These are phyloP conservation scores for Eurois occulta DNA, from an alignment of 2,888 invertebrate genomes.

Conservation along the genomic window DNA sequence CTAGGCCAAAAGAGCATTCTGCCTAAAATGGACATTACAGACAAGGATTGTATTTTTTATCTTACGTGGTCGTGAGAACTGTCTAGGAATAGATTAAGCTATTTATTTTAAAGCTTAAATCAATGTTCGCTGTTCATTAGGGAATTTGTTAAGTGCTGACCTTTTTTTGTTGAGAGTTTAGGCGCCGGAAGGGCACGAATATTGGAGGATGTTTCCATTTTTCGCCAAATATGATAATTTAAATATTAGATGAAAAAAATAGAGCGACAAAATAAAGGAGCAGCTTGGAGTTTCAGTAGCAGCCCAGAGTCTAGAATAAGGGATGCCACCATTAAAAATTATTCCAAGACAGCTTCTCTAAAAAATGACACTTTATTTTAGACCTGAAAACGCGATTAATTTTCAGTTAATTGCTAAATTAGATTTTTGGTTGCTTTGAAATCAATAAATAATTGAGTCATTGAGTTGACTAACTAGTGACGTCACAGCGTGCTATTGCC, in stretches of 20 bases:
- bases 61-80: slow-evolving; percentile 74
- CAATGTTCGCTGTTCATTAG: slow-evolving; percentile 31
- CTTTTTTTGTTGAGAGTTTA: not conserved
- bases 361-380: too few species aligned
- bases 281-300: not conserved
- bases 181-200: not conserved
- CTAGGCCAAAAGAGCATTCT: slow-evolving; percentile 66
- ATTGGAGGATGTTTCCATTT: not conserved
- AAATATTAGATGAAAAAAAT: not conserved
- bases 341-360: too few species aligned
- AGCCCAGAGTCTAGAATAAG: not conserved
- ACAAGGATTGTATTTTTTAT: slow-evolving; percentile 62
- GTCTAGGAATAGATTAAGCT: slow-evolving; percentile 31
- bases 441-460: too few species aligned
- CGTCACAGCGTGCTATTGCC: too few species aligned
- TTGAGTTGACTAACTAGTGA: too few species aligned
- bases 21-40: slow-evolving; percentile 79
- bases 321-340: too few species aligned
- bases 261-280: not conserved
- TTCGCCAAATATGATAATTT: not conserved
- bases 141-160: not conserved
- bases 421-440: too few species aligned
- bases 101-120: slow-evolving; percentile 50
- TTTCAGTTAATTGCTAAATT: too few species aligned
- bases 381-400: too few species aligned